Evolutionary conservation across 2,888 invertebrate species (phyloP), one percentile per base, ranked within the genome.

Genomic region (Epsilonema sp.): DNA sequence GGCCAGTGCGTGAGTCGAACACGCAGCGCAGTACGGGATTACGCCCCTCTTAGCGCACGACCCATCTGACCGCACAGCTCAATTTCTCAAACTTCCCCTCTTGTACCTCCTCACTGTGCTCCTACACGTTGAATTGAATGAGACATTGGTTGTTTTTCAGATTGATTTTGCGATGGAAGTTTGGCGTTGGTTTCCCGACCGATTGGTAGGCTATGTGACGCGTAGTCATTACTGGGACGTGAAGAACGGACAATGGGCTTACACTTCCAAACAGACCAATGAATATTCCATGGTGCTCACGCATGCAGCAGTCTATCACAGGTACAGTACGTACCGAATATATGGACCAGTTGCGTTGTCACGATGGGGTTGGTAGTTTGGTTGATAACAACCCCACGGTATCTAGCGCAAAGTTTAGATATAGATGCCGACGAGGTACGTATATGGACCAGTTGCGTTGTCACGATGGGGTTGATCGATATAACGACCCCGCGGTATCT

Each of bases 151-250:
- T n/a, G n/a, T n/a, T 36, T 46, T 49, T 3, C 25, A 58, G 57
- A 74, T 87, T 52, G 85, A 87, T 68, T 87, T 75, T 44, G 44
- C 31, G 31, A 31, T 31, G 31, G 31, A 50, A 26, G 89, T 90
- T 48, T 92, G 92, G 92, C 76, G 76, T 60, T 78, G 83, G 57
- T 90, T 90, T 71, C 89, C 90, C 1, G 86, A 89, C 58, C 76
- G 90, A 42, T 84, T 92, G 58, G 85, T 92, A 42, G 90, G 90
- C 21, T 92, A 87, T 70, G 86, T 86, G 11, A 85, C 86, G 1
- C 74, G 90, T 52, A 83, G 81, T 47, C 90, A 90, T 68, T 87
- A 80, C 67, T 92, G 89, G 89, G 87, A 90, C 63, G 89, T 89
- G 86, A 85, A 16, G 8, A 8, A 16, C 31, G 16, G 16, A 16